Evolutionary conservation across 2,797 vertebrate genomes (phyloP), one percentile per base, ranked within the genome.

Genomic region (Sardinella longiceps): DNA sequence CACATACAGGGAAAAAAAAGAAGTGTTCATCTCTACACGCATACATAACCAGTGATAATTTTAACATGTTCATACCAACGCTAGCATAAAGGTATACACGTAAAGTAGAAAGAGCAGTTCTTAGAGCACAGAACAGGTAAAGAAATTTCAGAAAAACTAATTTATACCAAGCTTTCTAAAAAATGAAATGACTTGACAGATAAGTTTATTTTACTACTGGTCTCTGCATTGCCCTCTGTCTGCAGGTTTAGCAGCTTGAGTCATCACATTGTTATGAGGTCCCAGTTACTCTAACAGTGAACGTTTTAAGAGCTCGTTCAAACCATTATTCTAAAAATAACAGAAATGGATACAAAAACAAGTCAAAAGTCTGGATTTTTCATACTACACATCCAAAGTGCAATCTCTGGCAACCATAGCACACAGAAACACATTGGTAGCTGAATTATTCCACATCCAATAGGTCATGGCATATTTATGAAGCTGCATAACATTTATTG

Each of bases 331-430:
- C 70, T 23, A 43, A 77, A 77, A 77, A 77, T 43, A 2, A 77
- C 7, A 43, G 37, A 20, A 77, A 43, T 77, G 70, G 18, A 43
- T 43, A 77, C 37, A 43, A 77, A 20, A 77, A 43, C 30, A 37
- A 74, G 20, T 23, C 33, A 43, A 43, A 39, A 33, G 63, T 70
- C 9, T 14, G 53, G 11, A 74, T 12, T 74, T 33, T 37, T 37
- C 18, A 77, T 23, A 77, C 70, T 43, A 77, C 37, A 77, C 70
- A 43, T 77, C 70, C 37, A 43, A 77, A 43, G 37, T 39, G 70
- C 37, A 43, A 77, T 43, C 18, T 37, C 33, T 18, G 15, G 37
- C 33, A 77, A 23, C 37, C 3, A 20, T 39, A 43, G 70, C 70
- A 18, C 33, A 77, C 18, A 23, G 66, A 39, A 37, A 39, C 66